Evolutionary conservation across 2,888 invertebrate species (phyloP).

Genomic region (Dryocosmus kuriphilus): DNA sequence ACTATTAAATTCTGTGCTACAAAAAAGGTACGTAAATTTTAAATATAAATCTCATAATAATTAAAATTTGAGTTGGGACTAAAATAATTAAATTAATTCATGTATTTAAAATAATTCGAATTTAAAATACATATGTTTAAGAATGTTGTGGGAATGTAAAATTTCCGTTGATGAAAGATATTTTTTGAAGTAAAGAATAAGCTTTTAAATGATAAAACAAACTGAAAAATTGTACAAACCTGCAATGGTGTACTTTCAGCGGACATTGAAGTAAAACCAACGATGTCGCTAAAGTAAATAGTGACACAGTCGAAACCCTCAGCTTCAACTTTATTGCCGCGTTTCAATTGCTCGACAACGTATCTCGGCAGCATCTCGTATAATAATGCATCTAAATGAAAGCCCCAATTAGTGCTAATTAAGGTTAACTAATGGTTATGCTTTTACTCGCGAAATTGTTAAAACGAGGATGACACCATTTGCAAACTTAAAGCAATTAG

Average conservation of each 20-base stretch:
- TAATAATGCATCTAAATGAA: conserved; percentile 78
- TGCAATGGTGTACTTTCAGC: conserved; percentile 94
- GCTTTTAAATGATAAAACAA: not conserved
- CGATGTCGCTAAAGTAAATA: conserved; percentile 98
- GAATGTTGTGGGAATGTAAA: too few relatives aligned
- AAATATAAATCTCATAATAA: too few relatives aligned
- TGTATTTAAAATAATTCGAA: not conserved
- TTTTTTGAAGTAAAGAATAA: too few relatives aligned
- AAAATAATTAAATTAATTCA: not conserved
- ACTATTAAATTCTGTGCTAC: too few relatives aligned
- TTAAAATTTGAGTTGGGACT: not conserved
- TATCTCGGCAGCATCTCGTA: conserved; percentile 94
- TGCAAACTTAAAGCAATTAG: not conserved
- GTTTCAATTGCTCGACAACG: conserved; percentile 94
- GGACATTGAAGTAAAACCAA: conserved; percentile 93
- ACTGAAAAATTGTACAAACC: conserved; percentile 50
- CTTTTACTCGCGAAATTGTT: conserved; percentile 4
- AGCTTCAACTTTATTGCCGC: conserved; percentile 92
- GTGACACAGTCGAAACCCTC: conserved; percentile 97
- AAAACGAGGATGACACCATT: not conserved
- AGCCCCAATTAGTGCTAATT: conserved; percentile 22
- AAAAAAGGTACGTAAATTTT: too few relatives aligned
- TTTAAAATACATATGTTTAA: too few relatives aligned
- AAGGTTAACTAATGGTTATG: conserved; percentile 7
- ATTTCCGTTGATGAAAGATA: too few relatives aligned